These are phyloP conservation scores for Osmoderma eremita DNA, from an alignment of 2,888 invertebrate genomes.

Conservation along the genomic window DNA sequence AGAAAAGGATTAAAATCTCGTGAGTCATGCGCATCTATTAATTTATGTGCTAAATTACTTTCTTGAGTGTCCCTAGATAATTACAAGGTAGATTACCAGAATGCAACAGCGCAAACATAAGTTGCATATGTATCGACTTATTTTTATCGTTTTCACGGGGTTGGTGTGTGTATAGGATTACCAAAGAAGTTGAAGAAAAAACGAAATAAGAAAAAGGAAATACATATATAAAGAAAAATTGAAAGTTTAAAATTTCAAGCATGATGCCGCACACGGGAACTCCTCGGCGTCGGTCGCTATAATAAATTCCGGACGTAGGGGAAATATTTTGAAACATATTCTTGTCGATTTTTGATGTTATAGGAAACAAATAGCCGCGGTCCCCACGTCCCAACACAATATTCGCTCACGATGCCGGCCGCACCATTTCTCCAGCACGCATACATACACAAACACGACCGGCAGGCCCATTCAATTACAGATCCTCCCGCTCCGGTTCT, in stretches of 20 bases:
- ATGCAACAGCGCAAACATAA: too few species aligned
- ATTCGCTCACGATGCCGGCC: constrained; percentile 50
- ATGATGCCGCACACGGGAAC: constrained; percentile 8
- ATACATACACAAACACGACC: constrained; percentile 43
- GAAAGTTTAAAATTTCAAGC: constrained; percentile 34
- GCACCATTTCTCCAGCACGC: constrained; percentile 49
- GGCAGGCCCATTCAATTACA: constrained; percentile 58
- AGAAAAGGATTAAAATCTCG: background rate
- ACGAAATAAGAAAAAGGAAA: background rate
- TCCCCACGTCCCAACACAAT: constrained; percentile 63
- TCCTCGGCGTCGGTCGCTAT: constrained; percentile 13
- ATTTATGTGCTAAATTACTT: background rate
- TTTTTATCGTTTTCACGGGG: too few species aligned
- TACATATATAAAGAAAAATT: constrained; percentile 25
- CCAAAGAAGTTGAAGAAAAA: background rate
- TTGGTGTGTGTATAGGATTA: too few species aligned
- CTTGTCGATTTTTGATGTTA: constrained; percentile 53
- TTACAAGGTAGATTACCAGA: too few species aligned
- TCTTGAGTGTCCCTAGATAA: too few species aligned
- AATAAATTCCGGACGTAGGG: constrained; percentile 38
- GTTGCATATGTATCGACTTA: too few species aligned
- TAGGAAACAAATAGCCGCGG: constrained; percentile 59
- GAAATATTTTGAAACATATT: constrained; percentile 47
- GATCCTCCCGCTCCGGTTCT: constrained; percentile 44
- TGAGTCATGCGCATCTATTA: background rate